These are phyloP conservation scores for Hedya salicella DNA, from an alignment of 2,888 invertebrate genomes.

Conservation along the genomic window DNA sequence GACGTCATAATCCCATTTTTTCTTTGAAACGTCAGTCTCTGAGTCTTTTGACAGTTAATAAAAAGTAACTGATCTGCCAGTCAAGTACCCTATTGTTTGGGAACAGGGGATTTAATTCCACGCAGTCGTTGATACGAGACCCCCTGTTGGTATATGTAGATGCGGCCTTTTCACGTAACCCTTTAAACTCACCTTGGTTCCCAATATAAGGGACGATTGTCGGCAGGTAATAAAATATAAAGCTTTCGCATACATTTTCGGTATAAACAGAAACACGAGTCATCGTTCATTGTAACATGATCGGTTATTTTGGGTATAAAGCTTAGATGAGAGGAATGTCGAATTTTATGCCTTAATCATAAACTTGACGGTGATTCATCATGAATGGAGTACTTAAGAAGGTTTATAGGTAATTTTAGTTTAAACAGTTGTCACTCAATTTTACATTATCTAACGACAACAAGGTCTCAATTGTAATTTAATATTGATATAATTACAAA, in stretches of 20 bases:
- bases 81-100: too few species aligned
- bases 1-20: too few species aligned
- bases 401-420: not conserved
- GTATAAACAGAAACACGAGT: conserved; percentile 2
- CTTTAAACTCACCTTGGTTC: not conserved
- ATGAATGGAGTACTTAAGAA: not conserved
- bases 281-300: not conserved
- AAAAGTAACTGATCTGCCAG: too few species aligned
- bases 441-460: too few species aligned
- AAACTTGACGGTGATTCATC: not conserved
- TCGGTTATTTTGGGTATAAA: not conserved
- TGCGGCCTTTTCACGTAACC: not conserved
- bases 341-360: not conserved
- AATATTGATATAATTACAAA: too few species aligned
- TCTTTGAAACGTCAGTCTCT: too few species aligned
- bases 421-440: too few species aligned
- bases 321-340: not conserved
- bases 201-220: not conserved
- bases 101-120: too few species aligned
- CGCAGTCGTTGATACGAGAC: too few species aligned
- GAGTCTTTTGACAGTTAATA: too few species aligned
- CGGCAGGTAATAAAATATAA: conserved; percentile 13
- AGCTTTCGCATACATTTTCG: conserved; percentile 1
- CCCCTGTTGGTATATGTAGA: conserved; percentile 1
- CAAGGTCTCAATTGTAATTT: too few species aligned